These are phyloP conservation scores for Melanotaenia maccullochi DNA, from an alignment of 2,797 vertebrate species.

Conservation along the genomic window DNA sequence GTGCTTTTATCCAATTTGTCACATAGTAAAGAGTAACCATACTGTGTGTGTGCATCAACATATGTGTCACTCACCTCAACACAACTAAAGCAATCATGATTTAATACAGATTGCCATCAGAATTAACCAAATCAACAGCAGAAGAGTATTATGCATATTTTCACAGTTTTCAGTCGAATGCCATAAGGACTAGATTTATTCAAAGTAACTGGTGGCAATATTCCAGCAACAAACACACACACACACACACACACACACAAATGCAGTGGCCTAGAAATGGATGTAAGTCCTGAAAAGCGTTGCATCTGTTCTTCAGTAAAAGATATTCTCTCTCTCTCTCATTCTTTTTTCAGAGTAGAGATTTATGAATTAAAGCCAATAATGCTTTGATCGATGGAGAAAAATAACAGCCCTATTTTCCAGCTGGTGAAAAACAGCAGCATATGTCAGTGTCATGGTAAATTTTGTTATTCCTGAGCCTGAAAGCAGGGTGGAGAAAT, in stretches of 20 bases:
- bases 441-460: constrained; percentile 56
- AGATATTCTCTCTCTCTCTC: constrained; percentile 53
- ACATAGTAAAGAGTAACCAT: too few species aligned
- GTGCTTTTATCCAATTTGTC: too few species aligned
- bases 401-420: constrained; percentile 41
- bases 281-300: constrained; percentile 54
- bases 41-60: too few species aligned
- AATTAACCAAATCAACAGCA: constrained; percentile 40
- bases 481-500: constrained; percentile 43
- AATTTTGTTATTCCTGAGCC: constrained; percentile 43
- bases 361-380: constrained; percentile 64
- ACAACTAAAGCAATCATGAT: constrained; percentile 22
- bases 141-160: constrained; percentile 51
- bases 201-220: constrained; percentile 59
- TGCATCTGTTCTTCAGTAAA: constrained; percentile 53
- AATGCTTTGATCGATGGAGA: constrained; percentile 51
- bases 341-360: constrained; percentile 22
- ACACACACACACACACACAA: constrained; percentile 1
- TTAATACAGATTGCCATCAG: constrained; percentile 19
- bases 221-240: constrained; percentile 44
- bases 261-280: constrained; percentile 42
- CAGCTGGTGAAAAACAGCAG: constrained; percentile 48
- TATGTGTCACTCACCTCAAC: constrained; percentile 12
- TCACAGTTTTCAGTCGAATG: constrained; percentile 54
- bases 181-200: constrained; percentile 64